A percentile compares a stretch with the other conserved stretches of the same genome.
phyloP scores from a whole-genome alignment of 2,888 invertebrate species.

The Limnephilus auricula region DNA sequence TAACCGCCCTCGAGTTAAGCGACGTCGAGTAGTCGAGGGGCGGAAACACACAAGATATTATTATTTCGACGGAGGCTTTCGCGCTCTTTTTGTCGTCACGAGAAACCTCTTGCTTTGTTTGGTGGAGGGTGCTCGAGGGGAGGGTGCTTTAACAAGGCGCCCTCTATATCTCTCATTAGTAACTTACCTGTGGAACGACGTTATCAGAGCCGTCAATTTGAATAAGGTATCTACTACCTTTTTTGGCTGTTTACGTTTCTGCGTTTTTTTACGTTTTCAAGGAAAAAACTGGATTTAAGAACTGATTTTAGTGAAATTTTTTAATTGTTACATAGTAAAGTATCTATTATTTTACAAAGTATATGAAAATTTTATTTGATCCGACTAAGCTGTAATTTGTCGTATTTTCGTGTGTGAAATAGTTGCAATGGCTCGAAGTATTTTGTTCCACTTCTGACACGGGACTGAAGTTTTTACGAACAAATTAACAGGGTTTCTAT shows the following conservation, averaged over 20 bases:
- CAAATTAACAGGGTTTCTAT: too few species aligned
- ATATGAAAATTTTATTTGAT: not conserved
- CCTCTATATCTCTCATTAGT: slow-evolving; percentile 50
- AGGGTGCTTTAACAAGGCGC: slow-evolving; percentile 42
- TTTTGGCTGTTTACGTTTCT: not conserved
- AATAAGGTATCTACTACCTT: not conserved
- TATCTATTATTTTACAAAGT: not conserved
- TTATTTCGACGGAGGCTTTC: slow-evolving; percentile 44
- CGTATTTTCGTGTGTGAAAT: not conserved
- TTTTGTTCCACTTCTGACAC: too few species aligned
- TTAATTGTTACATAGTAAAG: not conserved
- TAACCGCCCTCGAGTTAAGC: slow-evolving; percentile 22
- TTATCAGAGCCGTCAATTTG: slow-evolving; percentile 22
- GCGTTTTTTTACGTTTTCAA: not conserved
- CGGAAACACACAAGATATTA: slow-evolving; percentile 32
- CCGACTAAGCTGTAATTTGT: not conserved
- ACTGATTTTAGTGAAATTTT: not conserved
- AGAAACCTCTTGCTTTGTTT: slow-evolving; percentile 53
- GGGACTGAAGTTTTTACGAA: too few species aligned
- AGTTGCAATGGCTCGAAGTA: not conserved
- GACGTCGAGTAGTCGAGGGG: not conserved
- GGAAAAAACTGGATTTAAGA: not conserved
- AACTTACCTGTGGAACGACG: slow-evolving; percentile 50
- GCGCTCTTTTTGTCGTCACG: slow-evolving; percentile 49
- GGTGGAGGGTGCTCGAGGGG: slow-evolving; percentile 42